Evolutionary conservation across 1,140 invertebrate genomes (phyloP).

Genomic region (Leptinotarsa defecta): DNA sequence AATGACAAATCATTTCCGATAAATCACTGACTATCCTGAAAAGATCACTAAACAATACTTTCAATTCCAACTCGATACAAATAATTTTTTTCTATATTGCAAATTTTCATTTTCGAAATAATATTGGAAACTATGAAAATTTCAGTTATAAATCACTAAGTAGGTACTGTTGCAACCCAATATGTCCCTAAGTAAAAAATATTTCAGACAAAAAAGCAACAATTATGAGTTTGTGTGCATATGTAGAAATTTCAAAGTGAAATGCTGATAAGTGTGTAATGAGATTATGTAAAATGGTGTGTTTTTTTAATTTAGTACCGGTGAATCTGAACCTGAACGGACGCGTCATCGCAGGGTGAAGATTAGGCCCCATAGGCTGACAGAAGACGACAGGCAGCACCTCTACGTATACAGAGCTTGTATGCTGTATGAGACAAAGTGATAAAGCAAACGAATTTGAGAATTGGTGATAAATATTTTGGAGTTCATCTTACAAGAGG

Average conservation of each 20-base stretch:
- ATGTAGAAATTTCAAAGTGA: conserved; percentile 31
- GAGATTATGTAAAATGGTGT: conserved; percentile 9
- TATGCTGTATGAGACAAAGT: conserved; percentile 58
- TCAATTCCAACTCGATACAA: too few species aligned
- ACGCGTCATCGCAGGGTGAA: conserved; percentile 53
- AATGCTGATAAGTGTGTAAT: background rate
- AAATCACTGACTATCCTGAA: too few species aligned
- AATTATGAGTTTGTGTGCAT: conserved; percentile 22
- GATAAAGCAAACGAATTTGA: conserved; percentile 57
- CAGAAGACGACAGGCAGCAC: conserved; percentile 57
- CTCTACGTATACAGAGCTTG: conserved; percentile 58
- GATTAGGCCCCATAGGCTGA: conserved; percentile 56
- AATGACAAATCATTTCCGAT: too few species aligned
- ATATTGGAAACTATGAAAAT: too few species aligned
- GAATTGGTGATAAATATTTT: conserved; percentile 52
- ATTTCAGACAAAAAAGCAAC: conserved; percentile 4
- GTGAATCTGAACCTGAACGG: conserved; percentile 57
- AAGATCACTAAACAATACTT: too few species aligned
- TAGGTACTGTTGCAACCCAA: background rate
- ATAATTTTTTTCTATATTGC: too few species aligned
- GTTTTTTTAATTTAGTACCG: conserved; percentile 56
- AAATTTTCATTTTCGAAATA: too few species aligned
- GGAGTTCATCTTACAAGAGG: conserved; percentile 40
- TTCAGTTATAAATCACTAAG: too few species aligned
- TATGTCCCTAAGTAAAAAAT: background rate